These are phyloP conservation scores for Nemotelus nigrinus DNA, from an alignment of 2,888 invertebrate genomes.

Conservation along the genomic window DNA sequence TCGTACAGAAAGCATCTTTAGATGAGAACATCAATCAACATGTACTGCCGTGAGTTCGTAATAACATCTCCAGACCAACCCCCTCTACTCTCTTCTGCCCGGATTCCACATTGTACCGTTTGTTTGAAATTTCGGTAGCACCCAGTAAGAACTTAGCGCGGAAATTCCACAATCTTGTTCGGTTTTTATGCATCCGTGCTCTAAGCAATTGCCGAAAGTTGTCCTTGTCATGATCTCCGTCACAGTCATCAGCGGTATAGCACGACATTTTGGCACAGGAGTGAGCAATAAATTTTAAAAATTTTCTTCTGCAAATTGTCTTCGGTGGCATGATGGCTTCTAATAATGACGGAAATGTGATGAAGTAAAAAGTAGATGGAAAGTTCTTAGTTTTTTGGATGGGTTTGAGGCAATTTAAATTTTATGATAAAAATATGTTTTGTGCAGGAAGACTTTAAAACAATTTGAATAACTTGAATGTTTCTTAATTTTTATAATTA, in stretches of 20 bases:
- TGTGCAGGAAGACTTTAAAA: too few species aligned
- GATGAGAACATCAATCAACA: slow-evolving; percentile 36
- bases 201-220: background rate
- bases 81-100: background rate
- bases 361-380: too few species aligned
- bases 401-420: too few species aligned
- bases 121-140: too few species aligned
- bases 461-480: too few species aligned
- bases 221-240: slow-evolving; percentile 38
- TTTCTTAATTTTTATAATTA: too few species aligned
- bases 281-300: slow-evolving; percentile 23
- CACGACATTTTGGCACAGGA: slow-evolving; percentile 17
- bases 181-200: background rate
- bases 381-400: too few species aligned
- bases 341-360: too few species aligned
- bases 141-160: too few species aligned
- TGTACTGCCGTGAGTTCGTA: slow-evolving; percentile 8
- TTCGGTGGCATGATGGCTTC: too few species aligned
- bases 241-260: slow-evolving; percentile 24
- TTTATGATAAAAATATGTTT: too few species aligned
- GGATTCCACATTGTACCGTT: background rate
- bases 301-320: background rate
- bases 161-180: background rate
- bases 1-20: slow-evolving; percentile 38
- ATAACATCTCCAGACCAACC: background rate